These are phyloP conservation scores for Schrankia costaestrigalis DNA, from an alignment of 2,888 invertebrate species.

Conservation along the genomic window DNA sequence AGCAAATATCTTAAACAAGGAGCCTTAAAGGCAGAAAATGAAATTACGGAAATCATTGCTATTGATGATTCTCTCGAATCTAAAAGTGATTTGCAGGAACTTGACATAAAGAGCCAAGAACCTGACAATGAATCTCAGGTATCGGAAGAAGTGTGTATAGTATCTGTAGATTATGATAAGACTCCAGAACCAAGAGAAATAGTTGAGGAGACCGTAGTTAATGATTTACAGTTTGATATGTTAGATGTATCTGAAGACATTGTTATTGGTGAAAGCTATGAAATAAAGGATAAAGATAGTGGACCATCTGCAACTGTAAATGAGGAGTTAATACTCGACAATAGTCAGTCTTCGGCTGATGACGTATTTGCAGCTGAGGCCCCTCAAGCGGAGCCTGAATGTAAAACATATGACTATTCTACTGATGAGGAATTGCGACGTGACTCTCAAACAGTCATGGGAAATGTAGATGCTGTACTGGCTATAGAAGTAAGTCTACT, in stretches of 20 bases:
- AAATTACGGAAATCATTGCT: background rate
- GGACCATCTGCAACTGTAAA: conserved; percentile 35
- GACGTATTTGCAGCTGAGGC: conserved; percentile 29
- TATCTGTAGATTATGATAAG: background rate
- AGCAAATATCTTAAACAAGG: conserved; percentile 34
- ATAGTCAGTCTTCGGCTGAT: conserved; percentile 59
- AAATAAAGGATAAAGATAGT: conserved; percentile 54
- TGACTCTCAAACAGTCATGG: conserved; percentile 57
- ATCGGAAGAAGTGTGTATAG: background rate
- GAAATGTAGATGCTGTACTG: conserved; percentile 69
- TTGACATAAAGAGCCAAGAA: too few relatives aligned
- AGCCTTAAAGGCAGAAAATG: conserved; percentile 4
- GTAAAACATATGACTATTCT: conserved; percentile 67
- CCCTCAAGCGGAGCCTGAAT: conserved; percentile 41
- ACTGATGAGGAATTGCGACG: conserved; percentile 61
- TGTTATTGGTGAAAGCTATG: conserved; percentile 61
- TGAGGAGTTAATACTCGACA: conserved; percentile 68
- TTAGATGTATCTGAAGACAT: conserved; percentile 74
- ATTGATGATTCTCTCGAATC: too few relatives aligned
- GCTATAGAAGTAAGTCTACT: conserved; percentile 64
- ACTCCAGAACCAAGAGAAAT: conserved; percentile 10
- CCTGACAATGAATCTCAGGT: background rate
- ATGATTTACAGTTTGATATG: conserved; percentile 69
- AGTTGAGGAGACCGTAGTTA: conserved; percentile 34
- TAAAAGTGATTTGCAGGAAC: too few relatives aligned